Conservation (phyloP, 2,888 invertebrate species). For the Euproctis similis region DNA sequence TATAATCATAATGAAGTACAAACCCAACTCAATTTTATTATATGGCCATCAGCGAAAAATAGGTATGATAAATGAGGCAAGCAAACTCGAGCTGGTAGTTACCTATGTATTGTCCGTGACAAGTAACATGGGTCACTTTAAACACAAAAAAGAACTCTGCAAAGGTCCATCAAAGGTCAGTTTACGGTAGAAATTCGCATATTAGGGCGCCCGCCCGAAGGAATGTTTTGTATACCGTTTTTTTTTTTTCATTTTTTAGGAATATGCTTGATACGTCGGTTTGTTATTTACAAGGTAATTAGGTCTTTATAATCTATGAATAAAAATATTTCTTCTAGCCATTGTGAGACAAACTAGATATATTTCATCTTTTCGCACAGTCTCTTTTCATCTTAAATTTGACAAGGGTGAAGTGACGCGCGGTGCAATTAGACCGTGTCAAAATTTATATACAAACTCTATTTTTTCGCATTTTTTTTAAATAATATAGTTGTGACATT, state of each 20-base stretch:
- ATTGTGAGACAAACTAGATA: not conserved
- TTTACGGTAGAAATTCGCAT: slow-evolving; percentile 6
- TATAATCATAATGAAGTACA: slow-evolving; percentile 6
- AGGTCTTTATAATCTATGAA: not conserved
- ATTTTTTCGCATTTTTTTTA: too few relatives aligned
- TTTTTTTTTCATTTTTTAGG: not conserved
- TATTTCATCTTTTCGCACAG: too few relatives aligned
- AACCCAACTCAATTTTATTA: slow-evolving; percentile 1
- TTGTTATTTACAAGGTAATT: slow-evolving; percentile 1
- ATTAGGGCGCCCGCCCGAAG: slow-evolving; percentile 2
- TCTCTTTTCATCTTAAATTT: too few relatives aligned
- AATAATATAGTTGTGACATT: not conserved
- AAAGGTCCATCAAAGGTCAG: slow-evolving; percentile 14
- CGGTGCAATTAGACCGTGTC: too few relatives aligned
- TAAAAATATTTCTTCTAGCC: too few relatives aligned
- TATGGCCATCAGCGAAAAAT: slow-evolving; percentile 11
- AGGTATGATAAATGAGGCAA: slow-evolving; percentile 16
- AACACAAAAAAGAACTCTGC: slow-evolving; percentile 8
- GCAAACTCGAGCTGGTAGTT: slow-evolving; percentile 8
- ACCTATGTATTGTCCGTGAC: slow-evolving; percentile 21
- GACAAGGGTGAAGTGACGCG: too few relatives aligned
- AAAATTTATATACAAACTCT: too few relatives aligned
- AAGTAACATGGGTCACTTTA: slow-evolving; percentile 18
- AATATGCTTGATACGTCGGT: not conserved
- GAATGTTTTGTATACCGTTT: not conserved